Evolutionary conservation across 2,797 vertebrate genomes (phyloP).

Genomic region (Alauda arvensis): DNA sequence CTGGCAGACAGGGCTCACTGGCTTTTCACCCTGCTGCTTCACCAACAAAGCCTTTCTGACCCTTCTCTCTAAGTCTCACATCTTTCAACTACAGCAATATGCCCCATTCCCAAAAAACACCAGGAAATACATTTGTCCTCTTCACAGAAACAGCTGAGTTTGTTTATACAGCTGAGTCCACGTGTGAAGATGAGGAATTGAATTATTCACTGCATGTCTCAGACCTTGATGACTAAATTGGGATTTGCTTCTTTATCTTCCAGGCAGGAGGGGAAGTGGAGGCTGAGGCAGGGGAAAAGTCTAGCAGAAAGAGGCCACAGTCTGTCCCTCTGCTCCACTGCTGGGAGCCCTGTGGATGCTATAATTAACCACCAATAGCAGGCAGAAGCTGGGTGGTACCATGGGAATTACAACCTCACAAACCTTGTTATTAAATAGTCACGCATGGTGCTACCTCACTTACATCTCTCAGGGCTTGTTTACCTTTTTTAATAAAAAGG

Average conservation of each 20-base stretch:
- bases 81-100: neutral
- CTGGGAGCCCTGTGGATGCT: neutral
- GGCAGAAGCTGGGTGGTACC: neutral
- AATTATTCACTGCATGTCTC: slow-evolving; percentile 66
- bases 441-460: neutral
- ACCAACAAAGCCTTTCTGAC: neutral
- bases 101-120: neutral
- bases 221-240: slow-evolving; percentile 62
- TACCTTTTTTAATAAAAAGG: slow-evolving; percentile 2
- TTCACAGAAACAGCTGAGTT: slow-evolving; percentile 33
- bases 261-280: slow-evolving; percentile 1
- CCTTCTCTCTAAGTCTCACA: neutral
- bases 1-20: neutral
- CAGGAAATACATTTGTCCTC: neutral
- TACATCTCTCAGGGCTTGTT: neutral
- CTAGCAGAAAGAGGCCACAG: slow-evolving; percentile 4
- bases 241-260: slow-evolving; percentile 58
- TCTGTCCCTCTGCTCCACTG: slow-evolving; percentile 16
- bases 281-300: neutral
- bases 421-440: neutral
- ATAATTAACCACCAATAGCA: slow-evolving; percentile 35
- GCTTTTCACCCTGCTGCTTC: neutral
- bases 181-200: slow-evolving; percentile 47
- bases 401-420: slow-evolving; percentile 20
- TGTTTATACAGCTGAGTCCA: slow-evolving; percentile 49